phyloP scores from a whole-genome alignment of 2,888 invertebrate species.

The Meta bourneti region DNA sequence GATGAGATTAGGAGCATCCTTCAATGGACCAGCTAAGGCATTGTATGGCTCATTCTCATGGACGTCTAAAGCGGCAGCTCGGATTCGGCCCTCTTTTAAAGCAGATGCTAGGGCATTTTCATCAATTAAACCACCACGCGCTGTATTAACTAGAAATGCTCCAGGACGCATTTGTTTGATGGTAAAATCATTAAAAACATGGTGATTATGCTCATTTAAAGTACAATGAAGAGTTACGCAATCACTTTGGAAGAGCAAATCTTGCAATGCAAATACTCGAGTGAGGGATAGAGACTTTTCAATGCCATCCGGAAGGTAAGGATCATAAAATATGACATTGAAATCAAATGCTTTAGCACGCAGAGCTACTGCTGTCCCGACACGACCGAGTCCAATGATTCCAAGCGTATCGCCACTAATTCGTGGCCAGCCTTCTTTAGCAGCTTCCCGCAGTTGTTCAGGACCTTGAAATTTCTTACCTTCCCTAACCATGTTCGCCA shows the following conservation, averaged over 20 bases:
- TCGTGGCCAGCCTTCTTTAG: slow-evolving; percentile 92
- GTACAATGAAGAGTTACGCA: slow-evolving; percentile 99
- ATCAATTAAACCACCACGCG: slow-evolving; percentile 97
- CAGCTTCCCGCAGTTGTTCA: slow-evolving; percentile 94
- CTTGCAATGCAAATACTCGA: slow-evolving; percentile 97
- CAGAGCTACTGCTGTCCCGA: slow-evolving; percentile 98
- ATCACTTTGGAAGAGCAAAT: slow-evolving; percentile 98
- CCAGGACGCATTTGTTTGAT: slow-evolving; percentile 99
- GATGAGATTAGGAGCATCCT: slow-evolving; percentile 98
- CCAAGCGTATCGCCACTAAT: slow-evolving; percentile 99
- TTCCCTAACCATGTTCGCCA: slow-evolving; percentile 98
- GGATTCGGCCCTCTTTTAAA: slow-evolving; percentile 97
- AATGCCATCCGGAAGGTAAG: slow-evolving; percentile 98
- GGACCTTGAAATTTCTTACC: slow-evolving; percentile 99
- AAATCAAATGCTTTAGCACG: slow-evolving; percentile 99
- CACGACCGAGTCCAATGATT: slow-evolving; percentile 97
- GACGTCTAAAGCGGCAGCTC: slow-evolving; percentile 98
- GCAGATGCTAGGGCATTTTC: slow-evolving; percentile 97
- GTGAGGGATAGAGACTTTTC: slow-evolving; percentile 98
- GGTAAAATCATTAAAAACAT: slow-evolving; percentile 99
- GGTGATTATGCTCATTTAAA: slow-evolving; percentile 99
- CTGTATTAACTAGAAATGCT: slow-evolving; percentile 99
- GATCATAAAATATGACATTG: slow-evolving; percentile 99
- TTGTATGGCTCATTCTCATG: slow-evolving; percentile 99
- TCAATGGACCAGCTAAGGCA: slow-evolving; percentile 89